These are phyloP conservation scores for Agelas oroides DNA, from an alignment of 37 sponge, comb jelly and placozoan species.

Conservation along the genomic window DNA sequence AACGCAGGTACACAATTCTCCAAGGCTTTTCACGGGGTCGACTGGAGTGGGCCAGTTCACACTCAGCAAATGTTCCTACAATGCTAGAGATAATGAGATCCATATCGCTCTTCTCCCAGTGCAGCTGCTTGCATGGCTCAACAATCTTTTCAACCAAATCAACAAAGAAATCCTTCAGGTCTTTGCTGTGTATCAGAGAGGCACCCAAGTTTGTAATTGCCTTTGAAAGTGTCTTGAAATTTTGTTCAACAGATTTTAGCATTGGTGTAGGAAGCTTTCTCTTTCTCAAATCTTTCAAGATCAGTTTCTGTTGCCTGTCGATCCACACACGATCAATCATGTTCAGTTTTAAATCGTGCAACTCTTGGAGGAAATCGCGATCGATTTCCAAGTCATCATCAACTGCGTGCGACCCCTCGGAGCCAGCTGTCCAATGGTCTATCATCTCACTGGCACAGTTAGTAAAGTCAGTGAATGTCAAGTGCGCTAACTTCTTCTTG, in stretches of 20 bases:
- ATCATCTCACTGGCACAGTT: conserved; percentile 87
- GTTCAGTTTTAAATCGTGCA: conserved; percentile 80
- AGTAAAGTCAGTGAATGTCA: conserved; percentile 73
- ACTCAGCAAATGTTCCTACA: conserved; percentile 51
- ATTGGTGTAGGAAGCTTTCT: conserved; percentile 19
- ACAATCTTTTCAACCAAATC: conserved; percentile 89
- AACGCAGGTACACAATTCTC: conserved; percentile 60
- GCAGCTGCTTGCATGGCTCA: conserved; percentile 46
- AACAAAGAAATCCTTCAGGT: conserved; percentile 90
- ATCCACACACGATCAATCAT: conserved; percentile 71
- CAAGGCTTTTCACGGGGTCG: conserved; percentile 49
- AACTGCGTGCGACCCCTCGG: conserved; percentile 65
- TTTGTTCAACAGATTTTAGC: conserved; percentile 60
- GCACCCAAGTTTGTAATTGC: conserved; percentile 69
- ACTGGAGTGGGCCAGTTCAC: conserved; percentile 63
- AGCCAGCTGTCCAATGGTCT: conserved; percentile 85
- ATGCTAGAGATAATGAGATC: conserved; percentile 56
- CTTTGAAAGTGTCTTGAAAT: conserved; percentile 55
- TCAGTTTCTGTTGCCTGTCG: conserved; percentile 68
- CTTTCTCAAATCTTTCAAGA: conserved; percentile 63
- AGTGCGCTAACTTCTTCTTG: conserved; percentile 68
- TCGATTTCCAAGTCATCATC: conserved; percentile 89
- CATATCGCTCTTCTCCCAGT: conserved; percentile 34
- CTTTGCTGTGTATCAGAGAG: conserved; percentile 90
- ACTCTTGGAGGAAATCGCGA: conserved; percentile 76